A percentile compares a stretch with the other conserved stretches of the same genome.
Conservation (phyloP, 2,888 invertebrate species). For the Conistra vaccinii region DNA sequence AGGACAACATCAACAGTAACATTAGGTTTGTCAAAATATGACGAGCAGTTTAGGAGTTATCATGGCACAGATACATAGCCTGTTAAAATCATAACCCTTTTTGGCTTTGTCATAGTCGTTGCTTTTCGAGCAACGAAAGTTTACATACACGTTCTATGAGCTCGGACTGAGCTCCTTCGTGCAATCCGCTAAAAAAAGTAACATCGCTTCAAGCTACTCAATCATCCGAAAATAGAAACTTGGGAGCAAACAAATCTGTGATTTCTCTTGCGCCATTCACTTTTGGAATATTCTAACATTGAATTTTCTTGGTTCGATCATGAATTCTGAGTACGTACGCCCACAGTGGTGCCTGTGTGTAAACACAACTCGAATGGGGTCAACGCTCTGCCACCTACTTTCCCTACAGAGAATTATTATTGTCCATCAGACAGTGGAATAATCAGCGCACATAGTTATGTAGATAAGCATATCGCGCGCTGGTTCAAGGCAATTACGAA, state of each 20-base stretch:
- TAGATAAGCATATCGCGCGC: constrained; percentile 60
- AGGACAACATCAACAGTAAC: constrained; percentile 6
- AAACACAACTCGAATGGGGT: constrained; percentile 73
- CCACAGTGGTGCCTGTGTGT: constrained; percentile 64
- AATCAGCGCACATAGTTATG: constrained; percentile 63
- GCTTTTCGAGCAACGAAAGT: constrained; percentile 51
- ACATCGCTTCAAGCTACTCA: constrained; percentile 66
- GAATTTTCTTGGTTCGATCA: constrained; percentile 64
- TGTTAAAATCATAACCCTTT: not conserved
- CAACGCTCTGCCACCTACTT: constrained; percentile 83
- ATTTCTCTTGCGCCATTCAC: constrained; percentile 71
- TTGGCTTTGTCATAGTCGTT: not conserved
- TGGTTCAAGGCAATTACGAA: constrained; percentile 61
- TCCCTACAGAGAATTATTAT: constrained; percentile 74
- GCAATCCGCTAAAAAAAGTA: constrained; percentile 66
- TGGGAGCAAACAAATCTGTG: constrained; percentile 69
- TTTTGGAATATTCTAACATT: constrained; percentile 65
- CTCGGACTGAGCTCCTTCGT: constrained; percentile 57
- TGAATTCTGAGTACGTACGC: constrained; percentile 64
- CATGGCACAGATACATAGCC: not conserved
- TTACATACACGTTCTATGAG: constrained; percentile 57
- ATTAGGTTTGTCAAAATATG: not conserved
- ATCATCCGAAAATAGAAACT: constrained; percentile 75
- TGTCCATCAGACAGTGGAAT: constrained; percentile 65
- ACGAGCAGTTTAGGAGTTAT: not conserved